Conservation (phyloP, 2,888 invertebrate genomes). For the Orchesella flavescens region DNA sequence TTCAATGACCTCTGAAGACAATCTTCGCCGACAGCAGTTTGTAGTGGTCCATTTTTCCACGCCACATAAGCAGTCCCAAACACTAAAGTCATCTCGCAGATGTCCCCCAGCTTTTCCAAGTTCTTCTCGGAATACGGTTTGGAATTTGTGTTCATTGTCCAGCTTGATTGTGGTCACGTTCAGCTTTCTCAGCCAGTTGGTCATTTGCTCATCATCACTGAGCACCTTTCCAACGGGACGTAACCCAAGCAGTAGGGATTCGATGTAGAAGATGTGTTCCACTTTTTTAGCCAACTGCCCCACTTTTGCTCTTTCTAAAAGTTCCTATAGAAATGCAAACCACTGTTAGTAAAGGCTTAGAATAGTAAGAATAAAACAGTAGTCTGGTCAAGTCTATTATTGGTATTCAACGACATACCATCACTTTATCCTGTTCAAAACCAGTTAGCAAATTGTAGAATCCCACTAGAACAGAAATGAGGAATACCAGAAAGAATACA, state of each 20-base stretch:
- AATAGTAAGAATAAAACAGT: too few species aligned
- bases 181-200: slow-evolving; percentile 35
- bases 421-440: slow-evolving; percentile 59
- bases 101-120: slow-evolving; percentile 43
- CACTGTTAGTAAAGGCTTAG: too few species aligned
- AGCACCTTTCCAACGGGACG: slow-evolving; percentile 41
- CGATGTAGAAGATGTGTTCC: slow-evolving; percentile 59
- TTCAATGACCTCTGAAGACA: too few species aligned
- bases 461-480: too few species aligned
- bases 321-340: slow-evolving; percentile 28
- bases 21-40: slow-evolving; percentile 35
- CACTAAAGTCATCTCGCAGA: slow-evolving; percentile 28
- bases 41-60: not conserved
- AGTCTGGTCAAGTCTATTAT: too few species aligned
- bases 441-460: too few species aligned
- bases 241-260: slow-evolving; percentile 39
- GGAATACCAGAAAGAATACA: slow-evolving; percentile 51
- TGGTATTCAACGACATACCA: slow-evolving; percentile 40
- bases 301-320: slow-evolving; percentile 56
- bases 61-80: slow-evolving; percentile 38
- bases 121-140: slow-evolving; percentile 47
- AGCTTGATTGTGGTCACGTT: too few species aligned
- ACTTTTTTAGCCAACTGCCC: slow-evolving; percentile 55
- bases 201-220: slow-evolving; percentile 18
- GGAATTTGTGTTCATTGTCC: slow-evolving; percentile 56